These are phyloP conservation scores for Monoplex corrugatus DNA, from an alignment of 2,888 invertebrate genomes.

Conservation along the genomic window DNA sequence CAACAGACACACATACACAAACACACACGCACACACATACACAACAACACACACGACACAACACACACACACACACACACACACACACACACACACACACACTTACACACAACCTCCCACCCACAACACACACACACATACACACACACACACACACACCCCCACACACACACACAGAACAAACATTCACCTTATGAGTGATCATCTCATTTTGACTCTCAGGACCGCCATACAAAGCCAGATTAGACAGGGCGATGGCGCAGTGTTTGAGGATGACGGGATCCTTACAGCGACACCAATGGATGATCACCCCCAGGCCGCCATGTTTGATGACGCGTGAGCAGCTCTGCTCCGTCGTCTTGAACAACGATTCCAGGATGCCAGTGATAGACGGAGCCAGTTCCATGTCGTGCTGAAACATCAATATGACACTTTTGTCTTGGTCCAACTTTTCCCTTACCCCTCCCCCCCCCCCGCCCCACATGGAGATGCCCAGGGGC, in stretches of 20 bases:
- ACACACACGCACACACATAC: not conserved
- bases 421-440: too few relatives aligned
- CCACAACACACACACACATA: not conserved
- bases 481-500: too few relatives aligned
- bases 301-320: constrained; percentile 94
- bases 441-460: too few relatives aligned
- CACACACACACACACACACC: not conserved
- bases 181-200: constrained; percentile 84
- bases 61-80: constrained; percentile 19
- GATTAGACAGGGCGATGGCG: constrained; percentile 96
- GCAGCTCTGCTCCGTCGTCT: constrained; percentile 97
- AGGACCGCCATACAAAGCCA: constrained; percentile 97
- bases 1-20: not conserved
- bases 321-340: constrained; percentile 95
- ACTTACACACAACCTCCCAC: not conserved
- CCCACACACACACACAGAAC: not conserved
- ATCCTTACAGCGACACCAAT: constrained; percentile 96
- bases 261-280: constrained; percentile 95
- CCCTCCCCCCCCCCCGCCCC: too few relatives aligned
- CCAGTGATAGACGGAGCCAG: constrained; percentile 76
- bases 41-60: too few relatives aligned
- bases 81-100: not conserved
- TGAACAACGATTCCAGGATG: constrained; percentile 87
- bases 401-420: constrained; percentile 85
- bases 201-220: constrained; percentile 99